These are phyloP conservation scores for Tinea semifulvella DNA, from an alignment of 2,888 invertebrate genomes.

Conservation along the genomic window DNA sequence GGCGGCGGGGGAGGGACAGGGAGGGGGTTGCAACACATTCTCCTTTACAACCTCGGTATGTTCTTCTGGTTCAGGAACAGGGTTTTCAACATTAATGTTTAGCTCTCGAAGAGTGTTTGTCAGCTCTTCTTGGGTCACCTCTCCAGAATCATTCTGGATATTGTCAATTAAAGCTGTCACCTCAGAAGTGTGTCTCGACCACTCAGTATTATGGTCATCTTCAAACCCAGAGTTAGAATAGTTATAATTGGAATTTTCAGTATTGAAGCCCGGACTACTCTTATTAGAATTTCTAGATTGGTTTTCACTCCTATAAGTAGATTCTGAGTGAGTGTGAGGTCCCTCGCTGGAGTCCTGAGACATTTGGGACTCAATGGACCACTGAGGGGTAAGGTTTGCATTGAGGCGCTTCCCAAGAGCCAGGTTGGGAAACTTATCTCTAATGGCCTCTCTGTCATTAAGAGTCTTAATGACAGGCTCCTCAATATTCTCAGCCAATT, in stretches of 20 bases:
- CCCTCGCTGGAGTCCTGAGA: slow-evolving; percentile 73
- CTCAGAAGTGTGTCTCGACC: slow-evolving; percentile 35
- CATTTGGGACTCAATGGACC: slow-evolving; percentile 73
- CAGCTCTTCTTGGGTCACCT: slow-evolving; percentile 30
- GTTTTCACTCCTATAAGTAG: slow-evolving; percentile 67
- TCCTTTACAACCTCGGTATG: slow-evolving; percentile 12
- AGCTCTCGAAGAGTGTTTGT: slow-evolving; percentile 43
- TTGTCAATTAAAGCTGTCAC: slow-evolving; percentile 30
- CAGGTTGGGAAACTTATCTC: slow-evolving; percentile 52
- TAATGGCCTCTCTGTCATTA: slow-evolving; percentile 46
- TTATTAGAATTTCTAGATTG: slow-evolving; percentile 63
- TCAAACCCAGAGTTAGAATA: slow-evolving; percentile 39
- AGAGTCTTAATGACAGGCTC: slow-evolving; percentile 38
- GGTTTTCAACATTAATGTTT: slow-evolving; percentile 41
- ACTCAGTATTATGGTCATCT: slow-evolving; percentile 40
- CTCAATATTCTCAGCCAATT: slow-evolving; percentile 21
- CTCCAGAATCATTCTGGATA: slow-evolving; percentile 20
- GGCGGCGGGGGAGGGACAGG: not conserved
- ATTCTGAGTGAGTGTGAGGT: slow-evolving; percentile 67
- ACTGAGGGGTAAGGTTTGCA: slow-evolving; percentile 64
- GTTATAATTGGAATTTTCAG: slow-evolving; percentile 50
- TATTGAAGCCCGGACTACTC: slow-evolving; percentile 49
- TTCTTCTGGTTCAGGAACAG: slow-evolving; percentile 23
- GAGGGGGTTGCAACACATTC: no score
- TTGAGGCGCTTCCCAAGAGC: slow-evolving; percentile 50